phyloP scores from a whole-genome alignment of 2,113 vertebrate species.

The Piaya cayana region DNA sequence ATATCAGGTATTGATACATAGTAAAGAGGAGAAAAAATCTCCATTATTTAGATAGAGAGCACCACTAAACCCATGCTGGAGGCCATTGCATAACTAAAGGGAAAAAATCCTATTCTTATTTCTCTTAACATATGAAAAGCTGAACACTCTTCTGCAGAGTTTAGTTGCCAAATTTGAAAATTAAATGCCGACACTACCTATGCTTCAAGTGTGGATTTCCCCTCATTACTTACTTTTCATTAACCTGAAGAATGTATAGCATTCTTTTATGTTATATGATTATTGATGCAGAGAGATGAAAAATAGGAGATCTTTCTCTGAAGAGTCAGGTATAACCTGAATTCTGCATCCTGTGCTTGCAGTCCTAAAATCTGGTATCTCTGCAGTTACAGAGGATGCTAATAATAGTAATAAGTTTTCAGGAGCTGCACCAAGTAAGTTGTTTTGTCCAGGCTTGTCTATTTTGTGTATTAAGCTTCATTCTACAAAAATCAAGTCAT shows the following conservation, averaged over 20 bases:
- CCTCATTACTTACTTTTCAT: background rate
- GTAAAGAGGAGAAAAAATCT: background rate
- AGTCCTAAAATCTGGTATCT: background rate
- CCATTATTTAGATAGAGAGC: background rate
- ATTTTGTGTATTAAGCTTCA: conserved; percentile 51
- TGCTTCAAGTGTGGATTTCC: background rate
- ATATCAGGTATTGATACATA: background rate
- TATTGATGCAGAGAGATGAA: background rate
- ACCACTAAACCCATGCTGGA: background rate
- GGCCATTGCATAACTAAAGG: background rate
- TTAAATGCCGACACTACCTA: background rate
- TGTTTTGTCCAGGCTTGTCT: conserved; percentile 75
- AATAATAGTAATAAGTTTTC: background rate
- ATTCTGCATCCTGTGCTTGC: background rate
- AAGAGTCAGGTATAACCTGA: background rate
- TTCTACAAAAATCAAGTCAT: conserved; percentile 72
- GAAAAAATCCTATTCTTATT: background rate
- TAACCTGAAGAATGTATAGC: background rate
- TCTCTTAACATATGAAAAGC: background rate
- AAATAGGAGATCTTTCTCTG: background rate
- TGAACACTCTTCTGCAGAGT: background rate
- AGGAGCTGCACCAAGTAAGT: conserved; percentile 23
- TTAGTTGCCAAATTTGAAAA: background rate
- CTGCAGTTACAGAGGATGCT: background rate
- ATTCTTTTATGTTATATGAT: background rate